Evolutionary conservation across 2,797 vertebrate genomes (phyloP), one percentile per base, ranked within the genome.

Genomic region (Chrysocyon brachyurus): DNA sequence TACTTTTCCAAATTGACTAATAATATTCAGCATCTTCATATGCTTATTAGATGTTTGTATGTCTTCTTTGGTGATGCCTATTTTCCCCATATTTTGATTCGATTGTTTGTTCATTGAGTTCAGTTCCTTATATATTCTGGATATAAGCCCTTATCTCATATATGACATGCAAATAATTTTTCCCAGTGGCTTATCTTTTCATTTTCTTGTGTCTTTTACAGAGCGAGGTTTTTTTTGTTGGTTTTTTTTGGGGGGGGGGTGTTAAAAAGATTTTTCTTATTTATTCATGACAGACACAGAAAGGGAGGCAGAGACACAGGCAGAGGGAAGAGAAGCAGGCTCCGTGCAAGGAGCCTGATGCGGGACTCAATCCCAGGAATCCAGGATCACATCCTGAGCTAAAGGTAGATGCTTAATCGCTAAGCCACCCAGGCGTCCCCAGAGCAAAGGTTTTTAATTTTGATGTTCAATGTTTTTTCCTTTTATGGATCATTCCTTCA

Each of bases 51-150:
- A 11, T 28, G 90, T 89, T 89, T 54, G 5, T 33, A 4, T 79
- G 64, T 93, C 54, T 83, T 75, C 77, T 93, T 78, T 85, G 61
- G 28, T 64, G 87, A 93, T 66, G 57, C 59, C 31, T 87, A 26
- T 81, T 87, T 87, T 87, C 19, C 31, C 59, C 70, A 40, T n/a
- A 72, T 57, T 61, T 85, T 57, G 72, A 86, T 52, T 40, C 3
- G 15, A 28, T 64, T 57, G n/a, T 77, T 77, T 92, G 12, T 77
- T 63, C 78, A 79, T 22, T 94, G 79, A 52, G 24, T 40, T 94
- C 12, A n/a, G 26, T 57, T 96, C 66, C 59, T 46, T 36, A 33
- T 46, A 22, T 77, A 54, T 28, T 70, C 82, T 73, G 24, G 24
- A 90, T 73, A 52, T 7, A 52, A 86, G 19, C 64, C 64, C 63